Conservation (phyloP, 2,888 invertebrate genomes). For the Gasteruption jaculator region DNA sequence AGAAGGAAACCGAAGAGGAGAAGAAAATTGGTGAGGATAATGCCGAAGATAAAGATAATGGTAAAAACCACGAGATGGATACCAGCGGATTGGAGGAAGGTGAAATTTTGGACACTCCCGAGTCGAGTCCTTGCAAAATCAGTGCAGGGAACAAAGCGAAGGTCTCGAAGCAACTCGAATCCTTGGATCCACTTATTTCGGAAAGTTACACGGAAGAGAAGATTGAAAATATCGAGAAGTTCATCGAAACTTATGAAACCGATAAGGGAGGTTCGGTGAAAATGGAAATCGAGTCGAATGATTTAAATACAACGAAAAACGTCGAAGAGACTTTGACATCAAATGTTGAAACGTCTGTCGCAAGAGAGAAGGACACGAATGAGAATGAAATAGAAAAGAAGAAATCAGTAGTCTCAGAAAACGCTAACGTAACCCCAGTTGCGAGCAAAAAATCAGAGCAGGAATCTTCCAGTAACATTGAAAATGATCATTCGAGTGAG, state of each 20-base stretch:
- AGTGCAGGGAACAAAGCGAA: too few relatives aligned
- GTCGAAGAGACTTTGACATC: too few relatives aligned
- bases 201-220: constrained; percentile 23
- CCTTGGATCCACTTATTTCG: constrained; percentile 6
- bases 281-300: constrained; percentile 11
- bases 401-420: too few relatives aligned
- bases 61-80: too few relatives aligned
- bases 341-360: too few relatives aligned
- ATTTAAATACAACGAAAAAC: too few relatives aligned
- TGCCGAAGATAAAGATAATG: neutral
- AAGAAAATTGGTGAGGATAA: neutral
- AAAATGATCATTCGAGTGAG: neutral
- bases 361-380: too few relatives aligned
- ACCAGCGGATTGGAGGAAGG: constrained; percentile 27
- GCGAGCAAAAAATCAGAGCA: too few relatives aligned
- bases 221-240: constrained; percentile 29
- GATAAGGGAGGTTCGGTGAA: constrained; percentile 15
- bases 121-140: constrained; percentile 9
- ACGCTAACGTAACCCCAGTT: too few relatives aligned
- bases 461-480: too few relatives aligned
- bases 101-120: constrained; percentile 23
- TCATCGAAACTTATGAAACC: constrained; percentile 23
- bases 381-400: too few relatives aligned
- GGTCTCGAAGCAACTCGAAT: constrained; percentile 12
- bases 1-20: neutral